Evolutionary conservation across 1,140 invertebrate species (phyloP), one percentile per base, ranked within the genome.

Genomic region (Cydia strobilella): DNA sequence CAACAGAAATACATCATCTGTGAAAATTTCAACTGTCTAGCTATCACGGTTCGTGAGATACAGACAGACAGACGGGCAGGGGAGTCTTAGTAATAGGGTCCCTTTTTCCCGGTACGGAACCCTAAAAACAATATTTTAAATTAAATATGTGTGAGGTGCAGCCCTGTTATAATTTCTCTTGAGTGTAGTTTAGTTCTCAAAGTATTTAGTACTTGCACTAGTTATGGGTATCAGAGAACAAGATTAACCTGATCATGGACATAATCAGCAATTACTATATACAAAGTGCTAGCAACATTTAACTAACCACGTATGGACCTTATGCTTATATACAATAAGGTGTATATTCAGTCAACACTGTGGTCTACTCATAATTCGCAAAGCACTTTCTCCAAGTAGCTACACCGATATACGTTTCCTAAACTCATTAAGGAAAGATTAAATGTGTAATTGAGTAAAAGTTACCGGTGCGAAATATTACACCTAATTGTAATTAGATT

Each of bases 291-390:
- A 18, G 10, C 18, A 18, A 39, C 35, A 39, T 10, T 39, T 39
- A 39, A 10, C 7, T 39, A 10, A 39, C 35, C 35, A 39, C 35
- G 7, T 7, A 39, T 39, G 35, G 7, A 39, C 35, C 35, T 39
- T 39, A 39, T 0, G 7, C 35, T 39, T 39, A n/a, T n/a, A n/a
- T 10, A 39, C 35, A 39, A 25, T 5, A 15, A 25, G 62, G 62
- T 65, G 35, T 39, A 39, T 39, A 10, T 39, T 39, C 35, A 39
- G 35, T 39, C 35, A 39, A 39, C 35, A 39, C 20, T 25, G 20
- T 63, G 18, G 62, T 48, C 13, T 18, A 54, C 63, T 66, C 63
- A 66, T 66, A 66, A 66, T 66, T 66, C 5, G 63, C 63, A 35
- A 66, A 66, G 2, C 63, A 31, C 63, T 66, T 66, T 66, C 63